Base-by-base conservation (phyloP, 1,140 invertebrate genomes). In the Sweltsa coloradensis region DNA sequence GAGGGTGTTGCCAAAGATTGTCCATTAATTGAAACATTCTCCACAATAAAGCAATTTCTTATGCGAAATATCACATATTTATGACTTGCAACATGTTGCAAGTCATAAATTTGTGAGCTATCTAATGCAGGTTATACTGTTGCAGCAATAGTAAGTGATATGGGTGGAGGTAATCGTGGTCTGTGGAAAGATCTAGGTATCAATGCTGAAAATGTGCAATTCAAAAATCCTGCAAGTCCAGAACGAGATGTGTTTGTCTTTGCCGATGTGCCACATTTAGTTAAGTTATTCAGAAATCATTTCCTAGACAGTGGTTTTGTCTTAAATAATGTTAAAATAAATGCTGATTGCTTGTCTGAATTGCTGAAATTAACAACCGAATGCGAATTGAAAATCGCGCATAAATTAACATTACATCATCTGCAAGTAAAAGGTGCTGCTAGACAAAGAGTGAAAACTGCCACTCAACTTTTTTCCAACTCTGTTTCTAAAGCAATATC, bases 241-340 rank as follows among this genome's bases (percentile, higher is more conserved):
- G 7, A 50, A 11, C 34, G 47, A 23, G 13, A 51, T 5, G 47
- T 51, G n/a, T 51, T 16, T 37, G 49, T 51, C 5, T 51, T 51
- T 50, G 48, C 49, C 3, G 49, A 51, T 31, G 45, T 51, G 21
- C 49, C 49, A 9, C 49, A 51, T 18, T 41, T 51, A 5, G 19
- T 51, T 16, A 51, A 51, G 27, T 42, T 51, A 9, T 22, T 51
- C 4, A 13, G 49, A 6, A 49, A 51, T 26, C 47, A 50, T 37
- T 51, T 51, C 27, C 14, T 51, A 13, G 49, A 51, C 27, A 27
- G 22, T 14, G 49, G 49, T 18, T 31, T 51, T 13, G 6, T 16
- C 13, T 19, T 51, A 27, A 22, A 24, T 39, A 19, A 29, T 46
- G 41, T 13, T 6, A 24, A 47, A 16, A n/a, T 47, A 36, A 23